These are phyloP conservation scores for Ceyx margarethae DNA, from an alignment of 2,113 vertebrate species.

Conservation along the genomic window DNA sequence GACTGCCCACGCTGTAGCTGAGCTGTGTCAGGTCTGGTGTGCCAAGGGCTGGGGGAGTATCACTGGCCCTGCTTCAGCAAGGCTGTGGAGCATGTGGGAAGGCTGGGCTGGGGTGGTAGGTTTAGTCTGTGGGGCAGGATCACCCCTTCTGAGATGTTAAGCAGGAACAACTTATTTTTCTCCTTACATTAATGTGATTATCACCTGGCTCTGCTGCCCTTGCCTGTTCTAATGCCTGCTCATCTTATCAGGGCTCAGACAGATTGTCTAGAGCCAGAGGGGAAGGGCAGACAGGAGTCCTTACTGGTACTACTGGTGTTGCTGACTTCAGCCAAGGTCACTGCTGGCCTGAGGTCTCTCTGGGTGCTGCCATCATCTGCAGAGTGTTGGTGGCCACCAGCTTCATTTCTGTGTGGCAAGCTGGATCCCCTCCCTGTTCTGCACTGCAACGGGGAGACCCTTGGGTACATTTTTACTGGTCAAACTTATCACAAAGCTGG, in stretches of 20 bases:
- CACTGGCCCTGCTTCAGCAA: not conserved
- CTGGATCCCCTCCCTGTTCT: not conserved
- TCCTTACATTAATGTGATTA: not conserved
- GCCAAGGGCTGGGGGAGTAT: not conserved
- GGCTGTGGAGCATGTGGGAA: not conserved
- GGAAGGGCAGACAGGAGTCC: not conserved
- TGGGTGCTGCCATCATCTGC: not conserved
- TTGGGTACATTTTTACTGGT: not conserved
- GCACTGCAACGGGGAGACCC: not conserved
- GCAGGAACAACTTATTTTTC: not conserved
- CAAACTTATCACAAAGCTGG: not conserved
- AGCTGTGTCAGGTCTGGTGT: not conserved
- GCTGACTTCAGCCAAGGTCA: not conserved
- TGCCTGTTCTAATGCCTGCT: not conserved
- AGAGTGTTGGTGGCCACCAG: not conserved
- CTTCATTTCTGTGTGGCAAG: not conserved
- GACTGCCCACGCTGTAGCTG: not conserved
- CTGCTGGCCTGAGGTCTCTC: not conserved
- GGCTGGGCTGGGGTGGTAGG: not conserved
- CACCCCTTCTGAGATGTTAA: not conserved
- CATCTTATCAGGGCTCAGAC: accelerated
- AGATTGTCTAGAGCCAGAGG: not conserved
- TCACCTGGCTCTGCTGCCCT: not conserved
- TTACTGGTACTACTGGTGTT: not conserved
- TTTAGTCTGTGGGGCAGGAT: not conserved